Evolutionary conservation across 2,888 invertebrate genomes (phyloP).

Genomic region (Ecliptopera silaceata): DNA sequence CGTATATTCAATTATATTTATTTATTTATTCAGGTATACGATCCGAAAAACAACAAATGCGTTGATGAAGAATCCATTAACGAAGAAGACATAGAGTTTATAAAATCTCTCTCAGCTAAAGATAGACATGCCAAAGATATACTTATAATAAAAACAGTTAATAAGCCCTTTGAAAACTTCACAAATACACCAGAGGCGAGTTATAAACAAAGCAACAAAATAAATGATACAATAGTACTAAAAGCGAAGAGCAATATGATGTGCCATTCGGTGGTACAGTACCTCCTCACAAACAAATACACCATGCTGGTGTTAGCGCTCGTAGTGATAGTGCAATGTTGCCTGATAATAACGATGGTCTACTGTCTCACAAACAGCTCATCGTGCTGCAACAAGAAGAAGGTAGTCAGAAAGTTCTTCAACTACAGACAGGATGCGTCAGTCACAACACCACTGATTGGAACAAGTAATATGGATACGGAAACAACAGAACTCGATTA

Average conservation of each 20-base stretch:
- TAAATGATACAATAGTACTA: background rate
- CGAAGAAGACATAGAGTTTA: constrained; percentile 53
- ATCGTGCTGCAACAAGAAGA: constrained; percentile 46
- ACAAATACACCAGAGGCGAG: background rate
- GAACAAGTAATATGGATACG: constrained; percentile 64
- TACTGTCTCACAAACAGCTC: constrained; percentile 52
- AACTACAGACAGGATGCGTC: constrained; percentile 67
- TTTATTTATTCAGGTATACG: constrained; percentile 44
- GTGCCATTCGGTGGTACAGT: constrained; percentile 7
- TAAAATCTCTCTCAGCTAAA: constrained; percentile 47
- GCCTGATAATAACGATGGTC: constrained; percentile 57
- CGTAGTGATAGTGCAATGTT: constrained; percentile 57
- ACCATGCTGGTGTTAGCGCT: constrained; percentile 45
- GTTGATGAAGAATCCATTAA: constrained; percentile 42
- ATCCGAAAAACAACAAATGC: constrained; percentile 58
- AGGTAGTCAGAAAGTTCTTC: constrained; percentile 56
- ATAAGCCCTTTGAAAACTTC: constrained; percentile 15
- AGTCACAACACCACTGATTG: constrained; percentile 68
- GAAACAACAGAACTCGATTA: constrained; percentile 63
- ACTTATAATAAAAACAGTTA: constrained; percentile 45
- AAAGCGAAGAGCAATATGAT: background rate
- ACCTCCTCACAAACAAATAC: constrained; percentile 44
- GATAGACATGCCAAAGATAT: constrained; percentile 51
- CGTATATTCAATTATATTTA: background rate
- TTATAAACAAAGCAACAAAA: no score